Evolutionary conservation across 2,113 vertebrate species (phyloP).

Genomic region (Miniopterus natalensis): DNA sequence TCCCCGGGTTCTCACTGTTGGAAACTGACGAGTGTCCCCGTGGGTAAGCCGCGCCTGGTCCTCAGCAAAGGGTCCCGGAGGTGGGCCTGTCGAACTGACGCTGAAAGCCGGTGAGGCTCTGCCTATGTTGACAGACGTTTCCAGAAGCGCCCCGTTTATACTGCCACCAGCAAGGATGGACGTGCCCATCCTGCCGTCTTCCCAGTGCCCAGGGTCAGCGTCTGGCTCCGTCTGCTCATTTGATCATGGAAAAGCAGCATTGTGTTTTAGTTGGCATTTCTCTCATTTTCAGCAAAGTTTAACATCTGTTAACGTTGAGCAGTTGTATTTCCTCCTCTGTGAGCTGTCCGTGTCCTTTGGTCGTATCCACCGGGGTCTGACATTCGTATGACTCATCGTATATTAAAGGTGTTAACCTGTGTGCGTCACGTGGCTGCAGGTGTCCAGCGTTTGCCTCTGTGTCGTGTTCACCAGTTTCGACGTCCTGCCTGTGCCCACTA

Average conservation of each 20-base stretch:
- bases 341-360: not conserved
- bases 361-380: not conserved
- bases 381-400: not conserved
- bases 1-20: rapidly evolving
- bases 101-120: not conserved
- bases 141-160: not conserved
- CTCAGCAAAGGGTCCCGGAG: not conserved
- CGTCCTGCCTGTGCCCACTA: no score
- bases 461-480: no score
- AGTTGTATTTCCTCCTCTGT: not conserved
- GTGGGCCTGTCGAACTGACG: not conserved
- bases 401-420: conserved; percentile 71
- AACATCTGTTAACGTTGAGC: not conserved
- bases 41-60: not conserved
- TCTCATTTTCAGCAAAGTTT: not conserved
- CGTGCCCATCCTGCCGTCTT: rapidly evolving
- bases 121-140: not conserved
- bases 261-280: not conserved
- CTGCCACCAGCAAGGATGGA: not conserved
- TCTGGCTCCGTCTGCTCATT: rapidly evolving
- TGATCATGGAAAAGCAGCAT: not conserved
- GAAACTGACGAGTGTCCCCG: not conserved
- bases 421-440: rapidly evolving
- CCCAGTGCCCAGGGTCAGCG: rapidly evolving
- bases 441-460: not conserved